Evolutionary conservation across 1,140 invertebrate genomes (phyloP).

Genomic region (Aphelinus atriplicis): DNA sequence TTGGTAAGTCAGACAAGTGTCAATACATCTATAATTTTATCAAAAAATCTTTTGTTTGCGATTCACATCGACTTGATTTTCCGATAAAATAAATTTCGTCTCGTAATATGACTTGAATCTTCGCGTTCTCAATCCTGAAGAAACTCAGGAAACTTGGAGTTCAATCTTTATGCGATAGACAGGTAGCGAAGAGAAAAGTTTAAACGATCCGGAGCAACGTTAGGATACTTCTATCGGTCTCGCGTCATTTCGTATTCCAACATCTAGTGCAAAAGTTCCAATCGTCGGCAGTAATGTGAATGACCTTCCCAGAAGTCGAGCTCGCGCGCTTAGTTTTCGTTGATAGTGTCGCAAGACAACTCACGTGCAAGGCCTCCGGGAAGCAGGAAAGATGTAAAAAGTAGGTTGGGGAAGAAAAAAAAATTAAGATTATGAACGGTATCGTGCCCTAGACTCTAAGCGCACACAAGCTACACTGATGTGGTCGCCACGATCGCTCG

Average conservation of each 20-base stretch:
- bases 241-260: constrained; percentile 6
- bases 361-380: constrained; percentile 11
- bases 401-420: background rate
- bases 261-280: constrained; percentile 6
- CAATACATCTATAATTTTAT: no score
- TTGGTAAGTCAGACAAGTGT: no score
- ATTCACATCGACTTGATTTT: no score
- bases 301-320: constrained; percentile 2
- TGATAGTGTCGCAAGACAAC: background rate
- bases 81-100: no score
- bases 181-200: no score
- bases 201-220: no score
- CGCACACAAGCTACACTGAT: constrained; percentile 13
- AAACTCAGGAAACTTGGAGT: no score
- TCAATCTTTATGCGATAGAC: no score
- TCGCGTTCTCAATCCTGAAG: no score
- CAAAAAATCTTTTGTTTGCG: no score
- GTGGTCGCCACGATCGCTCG: constrained; percentile 24
- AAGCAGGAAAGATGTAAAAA: background rate
- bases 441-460: constrained; percentile 18
- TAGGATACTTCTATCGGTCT: background rate
- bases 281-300: constrained; percentile 2
- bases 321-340: background rate
- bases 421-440: background rate
- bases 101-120: no score